Base-by-base conservation (phyloP, 2,113 vertebrate species). In the Delphinapterus leucas region DNA sequence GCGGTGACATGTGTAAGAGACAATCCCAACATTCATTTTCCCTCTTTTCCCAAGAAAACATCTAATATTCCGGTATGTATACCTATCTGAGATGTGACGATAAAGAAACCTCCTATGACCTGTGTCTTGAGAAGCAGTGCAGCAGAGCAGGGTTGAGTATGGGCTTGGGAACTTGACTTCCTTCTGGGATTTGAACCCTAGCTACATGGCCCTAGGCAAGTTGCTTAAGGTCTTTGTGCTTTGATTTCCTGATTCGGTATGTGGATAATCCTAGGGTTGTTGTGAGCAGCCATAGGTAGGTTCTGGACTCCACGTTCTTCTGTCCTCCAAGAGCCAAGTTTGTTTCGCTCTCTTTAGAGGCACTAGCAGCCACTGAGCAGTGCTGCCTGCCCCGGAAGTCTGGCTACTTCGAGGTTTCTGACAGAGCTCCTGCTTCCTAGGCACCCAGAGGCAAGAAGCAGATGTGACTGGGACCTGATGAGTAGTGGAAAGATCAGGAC, bases 181-280 rank as follows among this genome's bases (percentile, higher is more conserved):
- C 3, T 15, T 3, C 14, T 60, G 25, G 2, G 3, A 36, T 28
- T 20, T 58, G n/a, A 73, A 70, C 11, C 3, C 6, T 0, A 8
- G 28, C 15, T 8, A 76, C 8, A 33, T 20, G 17, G 9, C 31
- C 3, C 0, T 11, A 36, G 2, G 14, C 4, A 83, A 58, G 20
- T 53, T 63, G 25, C 4, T 17, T 49, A 41, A 9, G 61, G 31
- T 53, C 7, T 89, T 2, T 20, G 5, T 21, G 18, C 1, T 84
- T 81, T 77, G 14, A 49, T 49, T 70, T 49, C 14, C 44, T 93
- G 36, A 65, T 74, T 73, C 23, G 53, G 58, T 20, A 18, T 18
- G 26, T 6, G 21, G 7, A 38, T 38, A 33, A 63, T 25, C 33
- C 4, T 33, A 36, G 5, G 6, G 8, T 20, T 53, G 28, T 6